Evolutionary conservation across 2,797 vertebrate species (phyloP), one percentile per base, ranked within the genome.

Genomic region (Scomberomorus guttatus): DNA sequence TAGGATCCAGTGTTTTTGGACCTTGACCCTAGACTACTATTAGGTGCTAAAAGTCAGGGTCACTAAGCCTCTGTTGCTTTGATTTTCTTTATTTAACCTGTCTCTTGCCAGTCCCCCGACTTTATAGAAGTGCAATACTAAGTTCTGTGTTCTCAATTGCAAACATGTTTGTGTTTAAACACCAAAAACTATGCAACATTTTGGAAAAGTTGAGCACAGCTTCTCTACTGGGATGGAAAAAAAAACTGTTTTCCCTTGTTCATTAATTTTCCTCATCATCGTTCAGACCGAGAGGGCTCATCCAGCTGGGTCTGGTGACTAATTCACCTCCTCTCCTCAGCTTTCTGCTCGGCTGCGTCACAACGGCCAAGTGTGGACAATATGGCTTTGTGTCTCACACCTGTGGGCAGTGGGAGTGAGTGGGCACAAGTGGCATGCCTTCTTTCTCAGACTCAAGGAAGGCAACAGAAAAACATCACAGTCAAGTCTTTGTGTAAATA

Each of bases 381-480:
- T 88, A 82, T 81, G 81, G 69, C 86, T 93, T 91, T 92, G 82
- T 93, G 84, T 76, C 71, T 85, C 83, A 86, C 88, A 84, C 86
- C 89, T 89, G 91, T 90, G 89, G 87, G 87, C 81, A 75, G 86
- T 22, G 27, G 91, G 82, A 75, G 80, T 64, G 60, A 84, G 79
- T 72, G 86, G 74, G 76, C 77, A 61, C 22, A 61, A 34, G 64
- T 55, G 75, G 32, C 78, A 55, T 10, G 68, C 59, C 71, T 79
- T 85, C 61, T 73, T 70, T 85, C 63, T 65, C 58, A 51, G 54
- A 58, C 64, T 71, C 22, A 1, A 51, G 50, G 65, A 44, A 50
- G 67, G 50, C 39, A 6, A 84, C 57, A 65, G 32, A 82, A 81
- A 71, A 85, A 74, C 74, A 63, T 60, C 68, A 87, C 89, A 88